Percentiles rank a stretch among this genome's conserved stretches.
Evolutionary conservation across 23 tunicate species (phyloP).

Genomic region (Ciona savignyi): DNA sequence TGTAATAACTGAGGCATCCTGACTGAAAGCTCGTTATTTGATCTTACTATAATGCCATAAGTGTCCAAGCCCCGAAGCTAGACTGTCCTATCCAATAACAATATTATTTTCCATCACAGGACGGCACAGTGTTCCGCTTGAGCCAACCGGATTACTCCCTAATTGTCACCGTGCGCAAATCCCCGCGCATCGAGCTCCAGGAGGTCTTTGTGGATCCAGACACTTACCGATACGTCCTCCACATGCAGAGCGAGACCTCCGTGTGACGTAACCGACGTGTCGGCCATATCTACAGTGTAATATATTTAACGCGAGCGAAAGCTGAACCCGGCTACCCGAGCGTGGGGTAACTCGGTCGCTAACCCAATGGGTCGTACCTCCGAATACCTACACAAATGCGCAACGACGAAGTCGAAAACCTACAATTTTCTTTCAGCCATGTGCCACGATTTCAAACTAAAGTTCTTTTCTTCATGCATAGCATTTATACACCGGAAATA

Average conservation of each 20-base stretch:
- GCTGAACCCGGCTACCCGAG: background rate
- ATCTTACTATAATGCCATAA: too few relatives aligned
- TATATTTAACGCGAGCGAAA: background rate
- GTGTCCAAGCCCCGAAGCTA: too few relatives aligned
- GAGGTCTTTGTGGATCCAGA: constrained; percentile 81
- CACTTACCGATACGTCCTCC: constrained; percentile 74
- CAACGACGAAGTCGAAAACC: background rate
- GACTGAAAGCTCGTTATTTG: too few relatives aligned
- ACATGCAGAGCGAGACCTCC: constrained; percentile 91
- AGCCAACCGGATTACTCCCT: constrained; percentile 79
- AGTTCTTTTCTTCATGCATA: too few relatives aligned
- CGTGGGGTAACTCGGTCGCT: background rate
- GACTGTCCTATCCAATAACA: too few relatives aligned
- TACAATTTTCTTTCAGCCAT: background rate
- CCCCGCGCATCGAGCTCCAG: constrained; percentile 73
- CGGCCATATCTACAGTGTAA: background rate
- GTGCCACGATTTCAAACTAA: background rate
- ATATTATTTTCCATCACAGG: too few relatives aligned
- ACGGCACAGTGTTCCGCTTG: constrained; percentile 75
- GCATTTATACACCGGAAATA: too few relatives aligned
- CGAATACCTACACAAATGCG: background rate
- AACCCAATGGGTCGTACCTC: background rate
- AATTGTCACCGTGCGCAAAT: constrained; percentile 53
- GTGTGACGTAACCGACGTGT: constrained; percentile 14
- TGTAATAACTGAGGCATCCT: too few relatives aligned